These are phyloP conservation scores for Agapornis roseicollis DNA, from an alignment of 2,113 vertebrate species.

Conservation along the genomic window DNA sequence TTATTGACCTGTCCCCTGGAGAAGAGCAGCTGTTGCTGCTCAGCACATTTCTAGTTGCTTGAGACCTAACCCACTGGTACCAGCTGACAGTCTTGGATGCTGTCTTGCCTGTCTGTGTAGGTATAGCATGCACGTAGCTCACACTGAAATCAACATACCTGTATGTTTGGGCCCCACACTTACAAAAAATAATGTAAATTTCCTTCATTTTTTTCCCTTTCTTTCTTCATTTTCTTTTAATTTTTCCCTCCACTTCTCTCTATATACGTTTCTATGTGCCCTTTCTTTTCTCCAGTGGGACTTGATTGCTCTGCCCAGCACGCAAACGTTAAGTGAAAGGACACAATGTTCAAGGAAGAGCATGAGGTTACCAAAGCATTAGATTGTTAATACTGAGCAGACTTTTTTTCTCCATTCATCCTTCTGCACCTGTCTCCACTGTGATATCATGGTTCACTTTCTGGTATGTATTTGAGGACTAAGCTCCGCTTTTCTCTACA, in stretches of 20 bases:
- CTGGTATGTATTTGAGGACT: neutral
- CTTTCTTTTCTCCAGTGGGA: neutral
- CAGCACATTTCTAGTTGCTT: neutral
- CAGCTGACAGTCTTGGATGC: neutral
- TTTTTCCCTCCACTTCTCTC: neutral
- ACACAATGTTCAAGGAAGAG: neutral
- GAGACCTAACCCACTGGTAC: neutral
- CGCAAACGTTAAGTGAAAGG: neutral
- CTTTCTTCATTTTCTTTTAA: neutral
- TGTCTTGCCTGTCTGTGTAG: neutral
- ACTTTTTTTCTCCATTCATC: constrained; percentile 8
- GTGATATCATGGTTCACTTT: neutral
- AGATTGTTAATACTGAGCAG: neutral
- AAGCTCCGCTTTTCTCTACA: neutral
- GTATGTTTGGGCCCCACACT: neutral
- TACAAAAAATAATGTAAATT: neutral
- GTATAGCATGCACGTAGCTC: neutral
- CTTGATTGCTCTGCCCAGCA: neutral
- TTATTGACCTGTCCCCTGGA: neutral
- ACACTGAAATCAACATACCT: neutral
- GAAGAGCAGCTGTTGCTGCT: neutral
- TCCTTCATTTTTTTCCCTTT: neutral
- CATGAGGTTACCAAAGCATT: neutral
- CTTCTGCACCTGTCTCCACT: neutral
- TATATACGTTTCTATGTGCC: neutral